Evolutionary conservation across 2,797 vertebrate genomes (phyloP).

Genomic region (Myotis planiceps): DNA sequence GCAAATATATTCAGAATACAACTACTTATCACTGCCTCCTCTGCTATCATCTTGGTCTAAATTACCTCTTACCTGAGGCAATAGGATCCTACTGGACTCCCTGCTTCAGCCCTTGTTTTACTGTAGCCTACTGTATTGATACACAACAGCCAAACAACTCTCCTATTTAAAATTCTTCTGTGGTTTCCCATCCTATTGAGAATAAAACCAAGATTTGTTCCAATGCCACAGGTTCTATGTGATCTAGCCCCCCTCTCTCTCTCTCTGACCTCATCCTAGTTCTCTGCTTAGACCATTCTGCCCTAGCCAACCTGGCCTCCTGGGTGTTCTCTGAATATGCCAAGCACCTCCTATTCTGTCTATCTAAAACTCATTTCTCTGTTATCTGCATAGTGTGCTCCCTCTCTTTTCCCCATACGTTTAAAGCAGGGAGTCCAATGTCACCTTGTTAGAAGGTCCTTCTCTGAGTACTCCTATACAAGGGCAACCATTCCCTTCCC

Average conservation of each 20-base stretch:
- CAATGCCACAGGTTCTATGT: rapidly evolving
- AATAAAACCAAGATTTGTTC: not conserved
- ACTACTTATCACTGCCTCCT: not conserved
- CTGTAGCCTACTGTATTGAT: not conserved
- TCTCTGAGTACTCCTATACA: not conserved
- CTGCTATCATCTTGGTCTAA: not conserved
- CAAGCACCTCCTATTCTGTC: not conserved
- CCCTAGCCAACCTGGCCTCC: not conserved
- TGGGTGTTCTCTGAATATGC: not conserved
- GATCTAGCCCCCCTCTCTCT: not conserved
- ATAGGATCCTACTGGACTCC: not conserved
- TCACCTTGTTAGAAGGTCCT: not conserved
- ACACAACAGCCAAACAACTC: not conserved
- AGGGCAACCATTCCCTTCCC: not conserved
- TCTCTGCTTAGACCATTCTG: not conserved
- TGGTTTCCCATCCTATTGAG: not conserved
- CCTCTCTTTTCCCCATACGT: not conserved
- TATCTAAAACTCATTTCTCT: not conserved
- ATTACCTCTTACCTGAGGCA: not conserved
- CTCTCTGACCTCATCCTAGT: not conserved
- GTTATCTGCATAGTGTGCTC: not conserved
- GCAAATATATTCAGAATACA: not conserved
- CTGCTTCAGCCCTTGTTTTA: not conserved
- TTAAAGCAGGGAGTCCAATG: not conserved
- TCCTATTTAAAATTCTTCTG: not conserved